A percentile compares a stretch with the other conserved stretches of the same genome.
Conservation (phyloP, 2,888 invertebrate species). For the Halictus ligatus region DNA sequence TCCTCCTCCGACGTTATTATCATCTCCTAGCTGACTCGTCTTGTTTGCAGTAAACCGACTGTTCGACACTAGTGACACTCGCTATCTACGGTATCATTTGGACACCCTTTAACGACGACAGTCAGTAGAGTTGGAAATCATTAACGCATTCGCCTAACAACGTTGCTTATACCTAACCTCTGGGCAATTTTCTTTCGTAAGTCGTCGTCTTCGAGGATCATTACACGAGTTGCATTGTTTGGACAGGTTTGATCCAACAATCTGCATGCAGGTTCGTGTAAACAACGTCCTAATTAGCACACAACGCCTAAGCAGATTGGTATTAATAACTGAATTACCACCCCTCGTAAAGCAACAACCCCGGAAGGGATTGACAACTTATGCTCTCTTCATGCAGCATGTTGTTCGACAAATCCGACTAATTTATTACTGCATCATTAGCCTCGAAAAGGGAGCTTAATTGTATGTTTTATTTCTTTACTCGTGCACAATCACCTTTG, state of each 20-base stretch:
- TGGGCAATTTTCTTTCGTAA: background rate
- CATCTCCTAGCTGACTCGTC: conserved; percentile 57
- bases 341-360: background rate
- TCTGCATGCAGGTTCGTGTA: background rate
- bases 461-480: background rate
- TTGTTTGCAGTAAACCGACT: conserved; percentile 53
- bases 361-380: background rate
- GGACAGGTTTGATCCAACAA: background rate
- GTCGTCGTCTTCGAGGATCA: background rate
- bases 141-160: background rate
- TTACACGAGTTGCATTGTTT: background rate
- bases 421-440: background rate
- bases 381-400: background rate
- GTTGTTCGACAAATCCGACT: background rate
- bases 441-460: background rate
- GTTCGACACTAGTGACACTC: conserved; percentile 47
- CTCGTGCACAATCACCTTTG: background rate
- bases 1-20: conserved; percentile 67
- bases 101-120: background rate
- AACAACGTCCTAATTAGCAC: background rate
- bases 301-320: background rate
- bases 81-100: conserved; percentile 5
- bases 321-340: background rate
- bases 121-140: background rate
- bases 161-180: background rate